Percentiles rank a stretch among this genome's conserved stretches.
Conservation (phyloP, 2,797 vertebrate species). For the Mus spretus region DNA sequence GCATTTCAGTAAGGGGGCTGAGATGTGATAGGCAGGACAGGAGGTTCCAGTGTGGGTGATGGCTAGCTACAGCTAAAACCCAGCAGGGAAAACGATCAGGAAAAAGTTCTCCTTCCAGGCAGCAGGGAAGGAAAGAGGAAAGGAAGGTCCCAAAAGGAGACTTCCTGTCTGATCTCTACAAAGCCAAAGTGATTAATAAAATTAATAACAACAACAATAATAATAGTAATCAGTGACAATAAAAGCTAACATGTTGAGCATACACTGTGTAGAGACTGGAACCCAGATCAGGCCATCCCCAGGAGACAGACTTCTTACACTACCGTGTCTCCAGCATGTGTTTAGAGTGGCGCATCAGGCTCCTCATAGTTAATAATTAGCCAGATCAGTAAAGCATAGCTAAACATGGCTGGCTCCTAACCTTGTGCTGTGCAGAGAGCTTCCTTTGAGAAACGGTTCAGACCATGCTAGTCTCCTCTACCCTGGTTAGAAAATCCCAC, state of each 20-base stretch:
- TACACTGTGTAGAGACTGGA: background rate
- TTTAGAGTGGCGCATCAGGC: background rate
- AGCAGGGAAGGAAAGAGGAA: background rate
- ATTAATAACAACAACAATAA: background rate
- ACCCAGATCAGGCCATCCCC: background rate
- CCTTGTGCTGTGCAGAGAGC: background rate
- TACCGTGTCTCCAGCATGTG: background rate
- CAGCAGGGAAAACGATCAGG: background rate
- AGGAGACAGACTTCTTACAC: background rate
- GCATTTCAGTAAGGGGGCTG: background rate
- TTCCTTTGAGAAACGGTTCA: constrained; percentile 1
- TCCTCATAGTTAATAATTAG: background rate
- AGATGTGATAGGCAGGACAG: too few species aligned
- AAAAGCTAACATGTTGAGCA: background rate
- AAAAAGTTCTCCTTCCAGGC: background rate
- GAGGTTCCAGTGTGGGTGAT: background rate
- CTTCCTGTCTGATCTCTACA: background rate
- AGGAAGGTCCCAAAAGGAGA: background rate
- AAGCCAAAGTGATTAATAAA: background rate
- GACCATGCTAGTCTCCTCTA: background rate
- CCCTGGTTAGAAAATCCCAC: background rate
- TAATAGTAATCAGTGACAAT: background rate
- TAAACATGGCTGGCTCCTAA: background rate
- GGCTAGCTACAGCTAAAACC: background rate
- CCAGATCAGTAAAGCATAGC: background rate